Conservation (phyloP, 1,140 invertebrate species). For the Drosophila novamexicana region DNA sequence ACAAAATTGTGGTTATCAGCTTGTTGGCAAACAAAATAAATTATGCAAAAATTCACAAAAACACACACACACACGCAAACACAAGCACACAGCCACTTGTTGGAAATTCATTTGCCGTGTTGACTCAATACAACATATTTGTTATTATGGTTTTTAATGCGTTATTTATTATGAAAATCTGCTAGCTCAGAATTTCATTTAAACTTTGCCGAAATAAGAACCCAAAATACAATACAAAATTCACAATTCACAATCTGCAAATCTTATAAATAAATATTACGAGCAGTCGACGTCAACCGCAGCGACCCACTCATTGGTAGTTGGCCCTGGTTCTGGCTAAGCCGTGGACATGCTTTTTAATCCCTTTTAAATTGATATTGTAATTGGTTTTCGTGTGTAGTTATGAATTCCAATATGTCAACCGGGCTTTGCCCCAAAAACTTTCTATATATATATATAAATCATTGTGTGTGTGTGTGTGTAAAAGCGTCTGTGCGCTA, state of each 20-base stretch:
- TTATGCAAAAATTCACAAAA: conserved; percentile 69
- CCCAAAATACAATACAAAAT: conserved; percentile 36
- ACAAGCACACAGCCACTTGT: conserved; percentile 53
- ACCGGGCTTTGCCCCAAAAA: conserved; percentile 24
- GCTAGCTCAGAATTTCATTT: conserved; percentile 76
- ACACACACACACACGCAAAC: conserved; percentile 10
- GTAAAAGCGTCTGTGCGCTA: conserved; percentile 11
- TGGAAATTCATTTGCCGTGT: conserved; percentile 41
- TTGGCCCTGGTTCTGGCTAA: conserved; percentile 35
- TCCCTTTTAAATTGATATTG: conserved; percentile 83
- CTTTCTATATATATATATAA: conserved; percentile 26
- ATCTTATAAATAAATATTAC: conserved; percentile 50
- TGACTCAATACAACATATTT: conserved; percentile 53
- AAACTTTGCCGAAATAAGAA: conserved; percentile 49
- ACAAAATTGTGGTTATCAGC: conserved; percentile 57
- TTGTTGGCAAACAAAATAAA: conserved; percentile 68
- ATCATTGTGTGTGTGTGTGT: conserved; percentile 21
- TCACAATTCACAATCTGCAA: conserved; percentile 25
- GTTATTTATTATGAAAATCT: conserved; percentile 81
- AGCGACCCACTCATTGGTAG: conserved; percentile 22
- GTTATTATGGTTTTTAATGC: conserved; percentile 72
- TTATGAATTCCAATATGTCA: conserved; percentile 79
- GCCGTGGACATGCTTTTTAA: conserved; percentile 64
- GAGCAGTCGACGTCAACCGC: conserved; percentile 2
- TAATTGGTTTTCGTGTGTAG: conserved; percentile 79